These are phyloP conservation scores for Nasonia oneida DNA, from an alignment of 2,888 invertebrate species.

Conservation along the genomic window DNA sequence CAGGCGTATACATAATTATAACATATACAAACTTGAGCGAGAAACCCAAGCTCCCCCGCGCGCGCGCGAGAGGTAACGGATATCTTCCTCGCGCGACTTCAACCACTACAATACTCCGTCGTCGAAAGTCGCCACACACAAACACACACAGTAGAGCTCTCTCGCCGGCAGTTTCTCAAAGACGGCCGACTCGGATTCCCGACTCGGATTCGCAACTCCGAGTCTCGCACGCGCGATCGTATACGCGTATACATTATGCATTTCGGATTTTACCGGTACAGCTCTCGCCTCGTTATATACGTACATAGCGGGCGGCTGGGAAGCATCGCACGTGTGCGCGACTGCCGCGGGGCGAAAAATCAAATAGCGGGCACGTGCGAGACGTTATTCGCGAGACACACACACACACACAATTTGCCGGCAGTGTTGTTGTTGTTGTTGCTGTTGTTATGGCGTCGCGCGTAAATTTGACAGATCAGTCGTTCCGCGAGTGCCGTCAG, in stretches of 20 bases:
- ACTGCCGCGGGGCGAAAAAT: conserved; percentile 17
- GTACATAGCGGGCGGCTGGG: too few relatives aligned
- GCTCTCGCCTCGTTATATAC: conserved; percentile 59
- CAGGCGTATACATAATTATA: conserved; percentile 9
- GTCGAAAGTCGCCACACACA: not conserved
- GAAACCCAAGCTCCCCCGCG: too few relatives aligned
- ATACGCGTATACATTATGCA: conserved; percentile 73
- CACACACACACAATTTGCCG: not conserved
- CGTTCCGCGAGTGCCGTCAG: not conserved
- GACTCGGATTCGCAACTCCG: not conserved
- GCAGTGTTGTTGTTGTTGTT: not conserved
- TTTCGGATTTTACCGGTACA: conserved; percentile 69
- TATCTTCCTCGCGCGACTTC: conserved; percentile 3
- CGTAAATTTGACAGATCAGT: conserved; percentile 16
- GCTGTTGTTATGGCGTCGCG: not conserved
- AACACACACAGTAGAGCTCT: not conserved
- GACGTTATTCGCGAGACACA: not conserved
- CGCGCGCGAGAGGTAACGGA: not conserved
- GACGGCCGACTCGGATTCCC: not conserved
- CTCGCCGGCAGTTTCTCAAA: conserved; percentile 2
- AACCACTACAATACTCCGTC: not conserved
- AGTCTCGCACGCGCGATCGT: conserved; percentile 62
- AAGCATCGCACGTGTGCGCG: too few relatives aligned
- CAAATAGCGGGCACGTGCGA: conserved; percentile 61
- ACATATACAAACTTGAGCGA: not conserved